Percentiles rank a stretch among this genome's conserved stretches.
Conservation (phyloP, 2,113 vertebrate genomes). For the Nothobranchius kuhntae region DNA sequence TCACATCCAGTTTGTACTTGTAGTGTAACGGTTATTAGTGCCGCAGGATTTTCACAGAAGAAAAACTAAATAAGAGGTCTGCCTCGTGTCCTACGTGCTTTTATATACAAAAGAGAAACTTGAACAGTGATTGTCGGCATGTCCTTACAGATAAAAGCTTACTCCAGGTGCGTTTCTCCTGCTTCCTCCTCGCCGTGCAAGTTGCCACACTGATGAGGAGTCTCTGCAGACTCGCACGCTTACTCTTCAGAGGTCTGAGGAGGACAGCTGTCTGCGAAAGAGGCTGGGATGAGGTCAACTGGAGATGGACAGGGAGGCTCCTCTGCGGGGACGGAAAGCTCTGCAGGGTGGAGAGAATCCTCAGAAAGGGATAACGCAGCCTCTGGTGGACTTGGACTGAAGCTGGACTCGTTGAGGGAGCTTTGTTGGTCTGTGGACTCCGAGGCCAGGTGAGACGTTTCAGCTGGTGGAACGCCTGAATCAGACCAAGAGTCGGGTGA, state of each 20-base stretch:
- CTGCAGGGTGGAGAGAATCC: constrained; percentile 12
- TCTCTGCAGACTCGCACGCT: constrained; percentile 25
- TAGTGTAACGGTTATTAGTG: constrained; percentile 24
- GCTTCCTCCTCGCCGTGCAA: constrained; percentile 22
- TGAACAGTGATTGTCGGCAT: constrained; percentile 56
- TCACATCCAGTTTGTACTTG: constrained; percentile 3
- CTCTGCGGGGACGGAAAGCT: not conserved
- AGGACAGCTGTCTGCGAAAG: not conserved
- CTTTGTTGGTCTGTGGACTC: constrained; percentile 23
- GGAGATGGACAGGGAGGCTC: constrained; percentile 20
- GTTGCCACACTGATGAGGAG: constrained; percentile 31
- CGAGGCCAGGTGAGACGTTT: constrained; percentile 13
- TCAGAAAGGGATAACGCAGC: constrained; percentile 1
- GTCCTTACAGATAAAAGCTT: constrained; percentile 20
- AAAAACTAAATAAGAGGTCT: not conserved
- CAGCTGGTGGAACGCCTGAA: constrained; percentile 24
- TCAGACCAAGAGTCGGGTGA: constrained; percentile 37
- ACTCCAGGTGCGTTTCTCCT: constrained; percentile 27
- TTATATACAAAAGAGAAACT: not conserved
- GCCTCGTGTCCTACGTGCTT: not conserved
- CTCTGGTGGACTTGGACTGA: constrained; percentile 22
- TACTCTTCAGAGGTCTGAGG: constrained; percentile 9
- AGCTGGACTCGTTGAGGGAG: constrained; percentile 17
- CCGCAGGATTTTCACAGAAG: not conserved
- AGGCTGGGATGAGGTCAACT: constrained; percentile 28